Base-by-base conservation (phyloP, 1,140 invertebrate genomes). In the Ridgeia piscesae region DNA sequence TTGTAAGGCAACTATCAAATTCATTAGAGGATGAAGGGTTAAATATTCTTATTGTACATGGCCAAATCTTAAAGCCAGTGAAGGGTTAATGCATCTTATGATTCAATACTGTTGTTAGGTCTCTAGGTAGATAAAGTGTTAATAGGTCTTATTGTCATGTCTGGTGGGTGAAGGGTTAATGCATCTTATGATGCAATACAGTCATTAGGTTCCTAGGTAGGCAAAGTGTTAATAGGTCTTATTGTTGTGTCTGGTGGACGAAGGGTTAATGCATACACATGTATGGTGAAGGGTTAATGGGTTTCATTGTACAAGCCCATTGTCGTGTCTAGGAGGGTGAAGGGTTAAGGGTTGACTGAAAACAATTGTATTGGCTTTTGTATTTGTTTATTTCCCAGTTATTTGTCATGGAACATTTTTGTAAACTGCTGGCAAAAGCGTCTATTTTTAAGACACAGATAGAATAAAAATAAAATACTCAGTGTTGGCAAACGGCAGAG, bases 21-120 rank as follows among this genome's bases (percentile, higher is more conserved):
- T 33, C 33, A 4, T 33, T 6, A 14, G n/a, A 6, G 34, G n/a
- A 17, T 33, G 89, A 33, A 89, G 8, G 89, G n/a, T 48, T 91
- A 91, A 42, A 6, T 4, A 6, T 14, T 91, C 42, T 42, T 42
- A 42, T 42, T 6, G 42, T 42, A 11, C 42, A 42, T 6, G 42
- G 42, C 42, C 42, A 42, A 42, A 11, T 42, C 42, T 42, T 11
- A 6, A 42, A 11, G 42, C 11, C 4, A 11, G 42, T 42, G 42
- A 42, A 42, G 4, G 42, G 42, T 42, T 42, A 42, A 42, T 42
- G 42, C 4, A 6, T 42, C 4, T 42, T 42, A 42, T 42, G 11
- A 11, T 4, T 99, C 96, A 42, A 42, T 6, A 11, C 42, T 11
- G 11, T 42, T 42, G 42, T 42, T 11, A 33, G 89, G 89, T 89